Percentiles rank a stretch among this genome's conserved stretches.
phyloP scores from a whole-genome alignment of 2,888 invertebrate species.

The Sesia apiformis region DNA sequence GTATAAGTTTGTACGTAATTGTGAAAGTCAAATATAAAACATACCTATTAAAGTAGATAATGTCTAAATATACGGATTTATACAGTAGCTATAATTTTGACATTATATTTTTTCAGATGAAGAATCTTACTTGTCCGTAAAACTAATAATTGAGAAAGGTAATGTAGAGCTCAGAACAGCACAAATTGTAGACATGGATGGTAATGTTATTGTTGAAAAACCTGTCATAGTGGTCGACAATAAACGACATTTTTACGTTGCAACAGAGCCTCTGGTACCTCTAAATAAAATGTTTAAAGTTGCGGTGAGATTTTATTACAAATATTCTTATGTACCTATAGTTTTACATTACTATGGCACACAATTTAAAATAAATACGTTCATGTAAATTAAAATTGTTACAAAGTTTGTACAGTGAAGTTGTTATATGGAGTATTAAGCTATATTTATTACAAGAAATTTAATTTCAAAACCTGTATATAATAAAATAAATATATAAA shows the following conservation, averaged over 20 bases:
- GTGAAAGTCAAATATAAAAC: too few relatives aligned
- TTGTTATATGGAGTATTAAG: too few relatives aligned
- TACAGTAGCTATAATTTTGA: not conserved
- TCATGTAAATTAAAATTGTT: too few relatives aligned
- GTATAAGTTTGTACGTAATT: too few relatives aligned
- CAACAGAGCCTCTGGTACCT: conserved; percentile 21
- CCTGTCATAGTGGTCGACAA: conserved; percentile 20
- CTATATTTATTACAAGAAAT: too few relatives aligned
- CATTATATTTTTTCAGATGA: conserved; percentile 20
- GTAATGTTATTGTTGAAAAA: conserved; percentile 17
- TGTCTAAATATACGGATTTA: too few relatives aligned
- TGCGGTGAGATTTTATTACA: conserved; percentile 21
- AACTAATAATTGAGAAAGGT: conserved; percentile 19
- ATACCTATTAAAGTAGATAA: too few relatives aligned
- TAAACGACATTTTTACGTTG: conserved; percentile 26
- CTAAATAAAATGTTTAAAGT: conserved; percentile 32
- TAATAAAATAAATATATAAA: not conserved
- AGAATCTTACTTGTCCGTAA: conserved; percentile 26
- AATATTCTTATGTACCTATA: too few relatives aligned
- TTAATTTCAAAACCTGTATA: not conserved
- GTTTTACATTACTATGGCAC: too few relatives aligned
- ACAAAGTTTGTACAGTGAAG: too few relatives aligned
- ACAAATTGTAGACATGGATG: conserved; percentile 23
- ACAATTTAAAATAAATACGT: too few relatives aligned
- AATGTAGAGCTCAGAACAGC: conserved; percentile 19